Percentiles rank a stretch among this genome's conserved stretches.
Conservation (phyloP, 2,888 invertebrate species). For the Unio pictorum region DNA sequence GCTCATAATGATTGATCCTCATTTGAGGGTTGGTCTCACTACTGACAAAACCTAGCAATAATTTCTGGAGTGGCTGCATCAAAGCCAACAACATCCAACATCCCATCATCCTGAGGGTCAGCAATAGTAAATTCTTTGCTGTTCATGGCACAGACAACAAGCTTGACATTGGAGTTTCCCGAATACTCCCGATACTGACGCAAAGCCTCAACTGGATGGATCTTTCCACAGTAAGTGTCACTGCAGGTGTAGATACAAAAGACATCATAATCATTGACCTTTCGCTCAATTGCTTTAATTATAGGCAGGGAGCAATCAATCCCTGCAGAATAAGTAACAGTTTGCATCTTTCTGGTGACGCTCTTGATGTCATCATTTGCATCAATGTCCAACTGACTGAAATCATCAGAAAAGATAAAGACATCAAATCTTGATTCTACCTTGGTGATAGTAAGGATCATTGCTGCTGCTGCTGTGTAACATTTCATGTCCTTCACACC, state of each 20-base stretch:
- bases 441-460: slow-evolving; percentile 64
- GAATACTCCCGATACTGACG: slow-evolving; percentile 75
- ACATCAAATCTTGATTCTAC: slow-evolving; percentile 20
- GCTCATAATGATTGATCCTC: too few species aligned
- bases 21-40: slow-evolving; percentile 50
- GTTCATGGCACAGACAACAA: slow-evolving; percentile 61
- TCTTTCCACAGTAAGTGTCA: slow-evolving; percentile 61
- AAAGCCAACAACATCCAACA: slow-evolving; percentile 70
- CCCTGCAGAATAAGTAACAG: slow-evolving; percentile 2
- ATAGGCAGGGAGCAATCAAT: slow-evolving; percentile 60
- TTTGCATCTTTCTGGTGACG: slow-evolving; percentile 23
- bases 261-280: slow-evolving; percentile 77
- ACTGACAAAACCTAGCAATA: slow-evolving; percentile 65
- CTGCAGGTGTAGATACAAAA: slow-evolving; percentile 82
- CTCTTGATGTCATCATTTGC: slow-evolving; percentile 23
- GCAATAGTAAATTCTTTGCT: slow-evolving; percentile 67
- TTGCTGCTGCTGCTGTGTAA: slow-evolving; percentile 76
- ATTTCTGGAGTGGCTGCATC: slow-evolving; percentile 67
- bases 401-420: slow-evolving; percentile 34
- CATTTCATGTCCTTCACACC: slow-evolving; percentile 67
- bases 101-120: slow-evolving; percentile 68
- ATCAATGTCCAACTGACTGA: slow-evolving; percentile 26
- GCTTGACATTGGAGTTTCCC: slow-evolving; percentile 52
- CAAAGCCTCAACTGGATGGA: slow-evolving; percentile 75
- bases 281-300: slow-evolving; percentile 78